phyloP scores from a whole-genome alignment of 92 coral and sea anemone genomes.

The Desmophyllum pertusum region DNA sequence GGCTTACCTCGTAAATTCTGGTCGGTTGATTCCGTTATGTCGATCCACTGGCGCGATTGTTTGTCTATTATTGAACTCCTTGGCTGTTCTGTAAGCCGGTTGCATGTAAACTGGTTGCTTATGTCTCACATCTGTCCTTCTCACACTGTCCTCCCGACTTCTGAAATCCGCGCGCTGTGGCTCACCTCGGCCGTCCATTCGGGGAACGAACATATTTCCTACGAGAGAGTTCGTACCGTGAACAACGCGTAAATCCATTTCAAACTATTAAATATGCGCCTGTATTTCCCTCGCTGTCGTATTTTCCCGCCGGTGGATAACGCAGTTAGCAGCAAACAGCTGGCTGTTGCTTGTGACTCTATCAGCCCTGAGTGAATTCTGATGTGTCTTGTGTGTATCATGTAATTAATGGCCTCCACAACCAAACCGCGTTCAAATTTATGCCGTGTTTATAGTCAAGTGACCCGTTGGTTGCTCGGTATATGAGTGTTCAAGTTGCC shows the following conservation, averaged over 20 bases:
- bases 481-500: conserved; percentile 20
- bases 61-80: conserved; percentile 46
- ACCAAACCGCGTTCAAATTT: neutral
- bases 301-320: conserved; percentile 41
- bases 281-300: conserved; percentile 42
- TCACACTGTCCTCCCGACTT: conserved; percentile 30
- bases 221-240: conserved; percentile 40
- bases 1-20: conserved; percentile 63
- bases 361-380: conserved; percentile 40
- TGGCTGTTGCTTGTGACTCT: conserved; percentile 38
- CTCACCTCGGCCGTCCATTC: conserved; percentile 30
- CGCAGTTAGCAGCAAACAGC: conserved; percentile 44
- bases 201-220: conserved; percentile 37
- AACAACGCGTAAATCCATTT: conserved; percentile 36
- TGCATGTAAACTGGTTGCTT: conserved; percentile 45
- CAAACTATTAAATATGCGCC: conserved; percentile 27
- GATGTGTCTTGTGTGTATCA: conserved; percentile 17
- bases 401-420: conserved; percentile 23
- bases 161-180: conserved; percentile 29
- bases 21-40: conserved; percentile 37
- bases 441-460: conserved; percentile 4
- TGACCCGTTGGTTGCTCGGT: neutral
- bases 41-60: conserved; percentile 24
- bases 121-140: conserved; percentile 52
- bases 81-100: conserved; percentile 36